Conservation (phyloP, 2,888 invertebrate species). For the Tholera decimalis region DNA sequence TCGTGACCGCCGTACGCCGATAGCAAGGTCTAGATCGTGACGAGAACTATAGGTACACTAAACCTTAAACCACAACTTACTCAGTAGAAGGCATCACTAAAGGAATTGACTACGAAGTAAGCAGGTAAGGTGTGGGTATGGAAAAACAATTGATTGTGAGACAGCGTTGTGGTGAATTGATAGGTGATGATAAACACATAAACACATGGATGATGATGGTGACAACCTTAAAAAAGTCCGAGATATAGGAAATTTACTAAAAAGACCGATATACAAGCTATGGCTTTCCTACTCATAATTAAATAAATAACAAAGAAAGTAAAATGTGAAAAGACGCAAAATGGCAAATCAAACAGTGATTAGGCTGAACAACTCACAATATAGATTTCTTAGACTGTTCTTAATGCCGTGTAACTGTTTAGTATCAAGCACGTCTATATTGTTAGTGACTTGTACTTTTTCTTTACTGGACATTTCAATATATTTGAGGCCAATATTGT, state of each 20-base stretch:
- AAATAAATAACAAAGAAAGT: no score
- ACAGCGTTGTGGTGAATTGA: not conserved
- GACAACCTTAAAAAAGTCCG: no score
- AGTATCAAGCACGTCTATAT: not conserved
- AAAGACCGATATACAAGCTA: no score
- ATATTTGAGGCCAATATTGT: slow-evolving; percentile 9
- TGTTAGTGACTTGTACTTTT: not conserved
- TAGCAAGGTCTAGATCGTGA: slow-evolving; percentile 49
- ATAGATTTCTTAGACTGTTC: no score
- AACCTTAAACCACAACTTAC: slow-evolving; percentile 27
- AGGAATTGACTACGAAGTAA: slow-evolving; percentile 16
- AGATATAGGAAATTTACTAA: no score
- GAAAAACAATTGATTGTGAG: not conserved
- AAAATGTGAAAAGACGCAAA: no score
- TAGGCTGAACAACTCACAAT: no score
- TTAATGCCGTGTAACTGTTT: slow-evolving; percentile 21
- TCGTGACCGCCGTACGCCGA: slow-evolving; percentile 38
- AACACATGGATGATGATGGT: no score
- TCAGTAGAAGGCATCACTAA: not conserved
- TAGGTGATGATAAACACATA: no score
- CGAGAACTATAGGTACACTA: slow-evolving; percentile 18
- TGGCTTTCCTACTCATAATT: no score
- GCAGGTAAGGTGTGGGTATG: not conserved
- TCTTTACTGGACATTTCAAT: not conserved
- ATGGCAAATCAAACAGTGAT: no score